phyloP scores from a whole-genome alignment of 2,888 invertebrate genomes.

The Cataglyphis rosenhaueri region DNA sequence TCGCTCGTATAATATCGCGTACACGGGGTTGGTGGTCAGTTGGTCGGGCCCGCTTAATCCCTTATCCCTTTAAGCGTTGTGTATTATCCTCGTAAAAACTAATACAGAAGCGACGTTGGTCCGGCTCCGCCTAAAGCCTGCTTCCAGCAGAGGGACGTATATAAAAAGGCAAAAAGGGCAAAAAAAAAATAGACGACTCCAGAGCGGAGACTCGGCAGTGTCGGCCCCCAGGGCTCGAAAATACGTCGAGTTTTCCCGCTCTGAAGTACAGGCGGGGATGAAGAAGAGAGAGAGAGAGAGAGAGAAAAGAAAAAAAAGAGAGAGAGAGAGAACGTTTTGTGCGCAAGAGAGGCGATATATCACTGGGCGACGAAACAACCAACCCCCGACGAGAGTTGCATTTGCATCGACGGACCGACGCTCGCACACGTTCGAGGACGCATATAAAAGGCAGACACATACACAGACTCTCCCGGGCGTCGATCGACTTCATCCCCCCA shows the following conservation, averaged over 20 bases:
- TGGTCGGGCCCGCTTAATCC: conserved; percentile 81
- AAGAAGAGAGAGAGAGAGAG: conserved; percentile 58
- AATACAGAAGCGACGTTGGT: conserved; percentile 80
- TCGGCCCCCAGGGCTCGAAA: conserved; percentile 74
- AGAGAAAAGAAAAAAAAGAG: conserved; percentile 37
- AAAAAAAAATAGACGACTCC: conserved; percentile 72
- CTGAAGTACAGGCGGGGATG: conserved; percentile 52
- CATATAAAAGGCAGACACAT: conserved; percentile 51
- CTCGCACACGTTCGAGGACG: conserved; percentile 58
- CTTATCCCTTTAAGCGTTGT: conserved; percentile 85
- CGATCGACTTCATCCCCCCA: conserved; percentile 76
- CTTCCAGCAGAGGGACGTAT: conserved; percentile 67
- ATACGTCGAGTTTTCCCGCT: conserved; percentile 71
- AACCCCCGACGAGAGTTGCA: conserved; percentile 83
- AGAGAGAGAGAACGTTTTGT: conserved; percentile 63
- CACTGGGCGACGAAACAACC: conserved; percentile 83
- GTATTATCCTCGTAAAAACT: conserved; percentile 85
- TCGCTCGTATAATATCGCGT: conserved; percentile 47
- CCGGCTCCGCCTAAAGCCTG: conserved; percentile 81
- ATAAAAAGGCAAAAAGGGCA: conserved; percentile 65
- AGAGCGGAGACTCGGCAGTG: conserved; percentile 64
- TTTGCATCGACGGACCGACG: conserved; percentile 81
- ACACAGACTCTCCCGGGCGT: conserved; percentile 54
- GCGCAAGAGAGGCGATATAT: conserved; percentile 79
- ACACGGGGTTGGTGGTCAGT: conserved; percentile 71